Conservation (phyloP, 2,888 invertebrate genomes). For the Apamea monoglypha region DNA sequence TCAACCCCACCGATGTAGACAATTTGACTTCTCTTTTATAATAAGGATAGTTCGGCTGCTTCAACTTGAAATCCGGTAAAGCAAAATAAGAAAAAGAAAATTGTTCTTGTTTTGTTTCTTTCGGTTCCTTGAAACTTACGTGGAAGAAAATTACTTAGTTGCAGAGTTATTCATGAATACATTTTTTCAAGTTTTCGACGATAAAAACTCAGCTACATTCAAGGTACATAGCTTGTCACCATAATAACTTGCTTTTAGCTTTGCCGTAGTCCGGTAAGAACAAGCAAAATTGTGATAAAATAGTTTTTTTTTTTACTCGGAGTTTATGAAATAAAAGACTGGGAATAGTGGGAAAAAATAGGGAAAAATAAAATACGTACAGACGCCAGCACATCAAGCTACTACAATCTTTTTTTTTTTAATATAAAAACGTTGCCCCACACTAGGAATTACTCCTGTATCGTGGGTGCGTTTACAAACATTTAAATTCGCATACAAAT, state of each 20-base stretch:
- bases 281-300: too few species aligned
- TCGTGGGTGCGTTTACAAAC: too few species aligned
- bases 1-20: constrained; percentile 86
- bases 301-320: too few species aligned
- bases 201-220: not conserved
- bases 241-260: not conserved
- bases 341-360: too few species aligned
- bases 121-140: not conserved
- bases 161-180: not conserved
- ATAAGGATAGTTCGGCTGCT: not conserved
- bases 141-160: not conserved
- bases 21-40: constrained; percentile 85
- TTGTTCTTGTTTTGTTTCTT: not conserved
- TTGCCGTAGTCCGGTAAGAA: not conserved
- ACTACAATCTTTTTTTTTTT: too few species aligned
- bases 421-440: too few species aligned
- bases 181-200: not conserved
- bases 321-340: too few species aligned
- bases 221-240: not conserved
- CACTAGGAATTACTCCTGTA: too few species aligned
- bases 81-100: not conserved
- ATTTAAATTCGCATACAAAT: too few species aligned
- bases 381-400: too few species aligned
- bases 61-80: not conserved
- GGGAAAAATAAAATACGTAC: too few species aligned